These are phyloP conservation scores for Procavia capensis DNA, from an alignment of 2,113 vertebrate species.

Conservation along the genomic window DNA sequence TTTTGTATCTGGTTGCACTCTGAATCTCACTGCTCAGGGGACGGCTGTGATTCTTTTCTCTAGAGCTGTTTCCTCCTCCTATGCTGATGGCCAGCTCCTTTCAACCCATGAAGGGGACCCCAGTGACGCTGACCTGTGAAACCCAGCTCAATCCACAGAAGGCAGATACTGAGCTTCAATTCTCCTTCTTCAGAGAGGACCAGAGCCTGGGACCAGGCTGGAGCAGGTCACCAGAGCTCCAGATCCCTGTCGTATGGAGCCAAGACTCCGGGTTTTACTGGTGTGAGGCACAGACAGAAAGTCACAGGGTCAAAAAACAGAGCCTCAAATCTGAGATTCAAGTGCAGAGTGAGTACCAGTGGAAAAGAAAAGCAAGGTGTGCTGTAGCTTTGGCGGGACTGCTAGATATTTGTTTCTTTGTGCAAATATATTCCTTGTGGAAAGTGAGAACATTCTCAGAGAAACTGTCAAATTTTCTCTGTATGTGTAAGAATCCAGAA, in stretches of 20 bases:
- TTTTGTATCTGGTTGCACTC: background rate
- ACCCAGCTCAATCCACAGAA: background rate
- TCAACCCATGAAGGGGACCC: background rate
- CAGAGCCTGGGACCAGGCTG: background rate
- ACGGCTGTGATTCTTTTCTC: background rate
- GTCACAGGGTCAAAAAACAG: background rate
- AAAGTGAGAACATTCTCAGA: background rate
- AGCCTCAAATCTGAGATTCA: background rate
- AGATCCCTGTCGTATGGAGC: background rate
- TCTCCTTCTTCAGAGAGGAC: constrained; percentile 22
- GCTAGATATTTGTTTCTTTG: background rate
- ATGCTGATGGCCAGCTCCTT: background rate
- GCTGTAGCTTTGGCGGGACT: background rate
- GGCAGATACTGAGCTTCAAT: background rate
- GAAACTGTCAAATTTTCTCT: background rate
- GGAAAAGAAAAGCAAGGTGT: background rate
- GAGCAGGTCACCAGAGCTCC: background rate
- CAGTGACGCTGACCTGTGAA: background rate
- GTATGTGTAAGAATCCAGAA: background rate
- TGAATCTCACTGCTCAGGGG: background rate
- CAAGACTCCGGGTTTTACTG: background rate
- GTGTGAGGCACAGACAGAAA: background rate
- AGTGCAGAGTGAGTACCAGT: background rate
- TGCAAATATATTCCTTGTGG: background rate
- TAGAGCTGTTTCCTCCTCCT: constrained; percentile 1